A percentile compares a stretch with the other conserved stretches of the same genome.
Conservation (phyloP, 2,797 vertebrate genomes). For the Alcedo atthis region DNA sequence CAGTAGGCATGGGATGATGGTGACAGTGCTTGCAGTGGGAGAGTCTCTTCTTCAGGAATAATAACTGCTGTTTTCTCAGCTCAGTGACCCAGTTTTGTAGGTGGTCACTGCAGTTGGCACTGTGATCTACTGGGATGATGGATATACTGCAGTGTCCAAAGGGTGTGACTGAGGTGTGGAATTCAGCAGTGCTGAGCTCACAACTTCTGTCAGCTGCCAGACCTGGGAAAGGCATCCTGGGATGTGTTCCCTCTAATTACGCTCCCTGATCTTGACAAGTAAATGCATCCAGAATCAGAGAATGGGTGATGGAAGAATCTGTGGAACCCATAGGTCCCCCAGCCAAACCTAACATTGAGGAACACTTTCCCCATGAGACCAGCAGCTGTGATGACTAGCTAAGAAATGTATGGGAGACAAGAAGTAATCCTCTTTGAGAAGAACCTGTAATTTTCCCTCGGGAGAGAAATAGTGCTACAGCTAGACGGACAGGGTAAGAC, state of each 20-base stretch:
- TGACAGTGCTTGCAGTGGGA: background rate
- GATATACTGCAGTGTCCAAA: background rate
- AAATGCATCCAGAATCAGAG: background rate
- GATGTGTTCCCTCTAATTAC: conserved; percentile 48
- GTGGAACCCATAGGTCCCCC: background rate
- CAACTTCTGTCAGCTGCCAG: conserved; percentile 47
- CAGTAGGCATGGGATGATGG: background rate
- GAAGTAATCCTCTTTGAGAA: background rate
- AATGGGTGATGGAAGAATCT: background rate
- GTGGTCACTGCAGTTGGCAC: background rate
- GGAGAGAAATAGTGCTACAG: background rate
- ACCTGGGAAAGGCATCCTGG: conserved; percentile 41
- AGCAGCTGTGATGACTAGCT: background rate
- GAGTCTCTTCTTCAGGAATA: background rate
- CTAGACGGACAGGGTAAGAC: conserved; percentile 21
- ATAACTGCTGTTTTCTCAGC: background rate
- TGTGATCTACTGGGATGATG: background rate
- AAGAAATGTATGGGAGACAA: background rate
- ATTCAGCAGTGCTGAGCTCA: conserved; percentile 48
- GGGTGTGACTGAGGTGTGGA: conserved; percentile 42
- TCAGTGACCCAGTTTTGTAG: background rate
- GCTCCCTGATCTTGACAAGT: conserved; percentile 52
- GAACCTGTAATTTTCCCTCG: conserved; percentile 17
- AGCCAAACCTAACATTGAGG: background rate
- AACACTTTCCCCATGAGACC: background rate